Evolutionary conservation across 2,113 vertebrate genomes (phyloP).

Genomic region (Cervus canadensis): DNA sequence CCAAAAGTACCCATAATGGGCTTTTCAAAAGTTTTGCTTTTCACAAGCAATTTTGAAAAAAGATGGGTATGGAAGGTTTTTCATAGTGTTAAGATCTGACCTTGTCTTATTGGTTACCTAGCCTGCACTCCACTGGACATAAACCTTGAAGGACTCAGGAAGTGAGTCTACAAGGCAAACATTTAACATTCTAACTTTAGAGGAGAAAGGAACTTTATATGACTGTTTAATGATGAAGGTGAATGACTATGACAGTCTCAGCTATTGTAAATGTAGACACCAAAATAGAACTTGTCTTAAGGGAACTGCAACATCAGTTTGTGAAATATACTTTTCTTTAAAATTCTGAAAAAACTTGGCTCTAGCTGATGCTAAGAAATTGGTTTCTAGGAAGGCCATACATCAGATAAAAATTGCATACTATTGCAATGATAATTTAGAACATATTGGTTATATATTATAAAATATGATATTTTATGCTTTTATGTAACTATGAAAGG

Average conservation of each 20-base stretch:
- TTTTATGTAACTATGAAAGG: neutral
- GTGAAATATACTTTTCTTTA: constrained; percentile 42
- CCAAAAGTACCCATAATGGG: neutral
- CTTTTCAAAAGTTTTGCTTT: constrained; percentile 4
- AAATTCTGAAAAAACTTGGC: constrained; percentile 17
- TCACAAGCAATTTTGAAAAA: constrained; percentile 1
- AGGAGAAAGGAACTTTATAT: constrained; percentile 43
- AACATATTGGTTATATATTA: neutral
- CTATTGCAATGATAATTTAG: neutral
- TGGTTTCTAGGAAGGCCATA: constrained; percentile 41
- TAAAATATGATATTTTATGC: neutral
- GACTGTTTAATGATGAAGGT: constrained; percentile 63
- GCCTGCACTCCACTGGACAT: neutral
- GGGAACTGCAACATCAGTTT: constrained; percentile 37
- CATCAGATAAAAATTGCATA: constrained; percentile 23
- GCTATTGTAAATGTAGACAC: constrained; percentile 41
- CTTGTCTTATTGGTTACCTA: neutral
- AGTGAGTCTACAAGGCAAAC: neutral
- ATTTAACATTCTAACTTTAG: constrained; percentile 32
- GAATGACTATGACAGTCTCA: constrained; percentile 56
- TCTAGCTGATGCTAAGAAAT: constrained; percentile 33
- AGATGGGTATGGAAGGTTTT: neutral
- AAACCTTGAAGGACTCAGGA: neutral
- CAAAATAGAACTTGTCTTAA: constrained; percentile 59
- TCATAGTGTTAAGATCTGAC: neutral